Conservation (phyloP, 2,797 vertebrate genomes). For the Scomberomorus guttatus region DNA sequence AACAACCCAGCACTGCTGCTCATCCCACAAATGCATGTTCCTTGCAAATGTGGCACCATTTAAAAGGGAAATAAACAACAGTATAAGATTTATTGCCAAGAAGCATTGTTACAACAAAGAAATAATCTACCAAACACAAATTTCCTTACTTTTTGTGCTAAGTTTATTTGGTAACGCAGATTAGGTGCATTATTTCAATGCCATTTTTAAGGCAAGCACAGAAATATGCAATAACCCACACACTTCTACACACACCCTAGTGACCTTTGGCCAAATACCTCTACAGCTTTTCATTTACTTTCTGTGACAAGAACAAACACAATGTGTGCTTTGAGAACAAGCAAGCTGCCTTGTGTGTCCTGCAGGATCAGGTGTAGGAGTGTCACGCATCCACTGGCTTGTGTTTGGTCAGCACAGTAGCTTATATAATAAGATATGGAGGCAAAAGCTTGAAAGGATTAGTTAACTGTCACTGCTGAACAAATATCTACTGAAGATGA, state of each 20-base stretch:
- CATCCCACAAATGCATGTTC: too few species aligned
- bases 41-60: too few species aligned
- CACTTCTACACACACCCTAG: not conserved
- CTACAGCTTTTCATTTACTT: not conserved
- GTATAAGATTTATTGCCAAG: too few species aligned
- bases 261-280: not conserved
- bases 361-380: not conserved
- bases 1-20: too few species aligned
- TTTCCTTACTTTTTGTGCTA: too few species aligned
- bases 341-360: not conserved
- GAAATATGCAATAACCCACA: not conserved
- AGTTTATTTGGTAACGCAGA: too few species aligned
- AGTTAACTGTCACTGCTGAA: not conserved
- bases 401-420: not conserved
- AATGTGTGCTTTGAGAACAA: slow-evolving; percentile 15
- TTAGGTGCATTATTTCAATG: too few species aligned
- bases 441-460: not conserved
- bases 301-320: slow-evolving; percentile 2
- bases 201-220: not conserved
- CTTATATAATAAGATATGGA: not conserved
- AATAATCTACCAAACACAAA: too few species aligned
- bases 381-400: not conserved
- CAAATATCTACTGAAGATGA: not conserved
- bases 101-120: too few species aligned
- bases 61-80: too few species aligned